These are phyloP conservation scores for Camelus bactrianus DNA, from an alignment of 2,113 vertebrate genomes.

Conservation along the genomic window DNA sequence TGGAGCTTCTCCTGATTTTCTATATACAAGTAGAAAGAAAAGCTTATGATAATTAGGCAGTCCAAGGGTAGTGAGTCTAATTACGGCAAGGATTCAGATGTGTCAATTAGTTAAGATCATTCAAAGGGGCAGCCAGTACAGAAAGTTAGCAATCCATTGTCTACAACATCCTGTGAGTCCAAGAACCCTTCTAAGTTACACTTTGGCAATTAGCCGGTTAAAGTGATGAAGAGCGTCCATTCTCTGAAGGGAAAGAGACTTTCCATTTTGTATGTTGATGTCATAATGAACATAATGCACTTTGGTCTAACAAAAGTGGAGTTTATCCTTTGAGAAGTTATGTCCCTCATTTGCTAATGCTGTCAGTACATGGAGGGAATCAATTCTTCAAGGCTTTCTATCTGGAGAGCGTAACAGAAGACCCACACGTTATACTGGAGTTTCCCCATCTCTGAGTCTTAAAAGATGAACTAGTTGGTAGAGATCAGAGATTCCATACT, in stretches of 20 bases:
- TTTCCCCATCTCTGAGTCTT: neutral
- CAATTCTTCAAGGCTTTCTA: neutral
- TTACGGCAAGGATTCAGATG: neutral
- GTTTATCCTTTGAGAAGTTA: neutral
- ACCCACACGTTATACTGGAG: neutral
- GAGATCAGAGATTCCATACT: neutral
- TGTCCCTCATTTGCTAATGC: neutral
- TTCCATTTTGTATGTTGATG: neutral
- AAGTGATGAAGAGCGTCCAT: neutral
- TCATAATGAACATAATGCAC: neutral
- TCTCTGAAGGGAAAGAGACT: neutral
- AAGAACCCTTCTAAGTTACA: neutral
- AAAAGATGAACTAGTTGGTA: neutral
- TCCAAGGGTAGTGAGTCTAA: neutral
- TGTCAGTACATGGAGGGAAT: neutral
- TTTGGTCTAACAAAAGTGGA: neutral
- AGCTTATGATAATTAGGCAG: neutral
- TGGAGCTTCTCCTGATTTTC: conserved; percentile 7
- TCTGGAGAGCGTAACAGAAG: neutral
- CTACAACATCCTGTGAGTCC: neutral
- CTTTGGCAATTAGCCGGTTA: neutral
- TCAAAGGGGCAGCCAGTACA: neutral
- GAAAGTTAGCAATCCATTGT: neutral
- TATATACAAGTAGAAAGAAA: neutral
- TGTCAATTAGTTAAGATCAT: neutral